phyloP scores from a whole-genome alignment of 2,113 vertebrate genomes.

The Amphilophus citrinellus region DNA sequence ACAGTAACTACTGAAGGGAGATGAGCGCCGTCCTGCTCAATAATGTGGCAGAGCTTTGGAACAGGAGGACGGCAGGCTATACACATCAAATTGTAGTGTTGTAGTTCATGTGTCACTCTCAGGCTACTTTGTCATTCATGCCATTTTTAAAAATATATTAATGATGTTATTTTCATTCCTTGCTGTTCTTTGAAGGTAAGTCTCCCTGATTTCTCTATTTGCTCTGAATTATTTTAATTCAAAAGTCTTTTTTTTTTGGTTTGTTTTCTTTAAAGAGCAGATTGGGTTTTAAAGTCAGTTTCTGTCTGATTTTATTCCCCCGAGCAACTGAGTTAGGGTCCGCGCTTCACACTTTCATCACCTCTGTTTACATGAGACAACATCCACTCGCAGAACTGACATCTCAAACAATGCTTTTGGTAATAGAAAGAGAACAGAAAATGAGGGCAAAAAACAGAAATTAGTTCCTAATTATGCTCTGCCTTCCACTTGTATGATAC shows the following conservation, averaged over 20 bases:
- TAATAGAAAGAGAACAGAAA: neutral
- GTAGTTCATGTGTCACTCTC: neutral
- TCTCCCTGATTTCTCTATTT: neutral
- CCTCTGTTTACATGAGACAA: conserved; percentile 14
- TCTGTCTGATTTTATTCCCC: neutral
- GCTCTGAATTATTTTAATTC: neutral
- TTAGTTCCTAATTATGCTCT: conserved; percentile 8
- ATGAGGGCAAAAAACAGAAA: conserved; percentile 11
- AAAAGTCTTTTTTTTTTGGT: neutral
- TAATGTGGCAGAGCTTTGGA: neutral
- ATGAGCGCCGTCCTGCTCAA: neutral
- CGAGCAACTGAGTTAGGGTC: neutral
- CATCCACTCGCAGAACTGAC: neutral
- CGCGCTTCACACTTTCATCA: neutral
- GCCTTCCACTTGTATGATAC: neutral
- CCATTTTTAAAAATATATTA: neutral
- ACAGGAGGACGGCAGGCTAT: neutral
- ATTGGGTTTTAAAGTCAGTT: conserved; percentile 22
- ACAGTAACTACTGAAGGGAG: neutral
- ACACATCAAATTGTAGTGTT: neutral
- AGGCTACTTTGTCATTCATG: neutral
- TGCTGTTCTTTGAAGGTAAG: neutral
- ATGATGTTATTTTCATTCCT: neutral
- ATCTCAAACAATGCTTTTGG: conserved; percentile 9
- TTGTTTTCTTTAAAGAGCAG: neutral